These are phyloP conservation scores for Drosophila mayaguana DNA, from an alignment of 2,888 invertebrate species.

Conservation along the genomic window DNA sequence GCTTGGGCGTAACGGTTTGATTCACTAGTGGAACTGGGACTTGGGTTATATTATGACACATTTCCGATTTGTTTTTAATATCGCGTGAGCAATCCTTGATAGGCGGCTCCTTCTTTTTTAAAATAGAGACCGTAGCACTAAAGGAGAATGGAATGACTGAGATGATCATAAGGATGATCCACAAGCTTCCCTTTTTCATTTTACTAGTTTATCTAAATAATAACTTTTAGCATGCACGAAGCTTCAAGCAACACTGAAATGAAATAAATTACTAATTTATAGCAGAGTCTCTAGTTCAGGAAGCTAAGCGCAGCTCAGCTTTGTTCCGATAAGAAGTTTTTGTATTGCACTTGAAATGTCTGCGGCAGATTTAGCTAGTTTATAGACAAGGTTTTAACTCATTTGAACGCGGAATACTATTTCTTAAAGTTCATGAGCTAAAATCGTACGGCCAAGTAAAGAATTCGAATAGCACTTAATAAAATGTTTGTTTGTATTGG, in stretches of 20 bases:
- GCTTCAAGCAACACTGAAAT: constrained; percentile 36
- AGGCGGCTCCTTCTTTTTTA: constrained; percentile 44
- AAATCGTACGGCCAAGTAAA: neutral
- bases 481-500: neutral
- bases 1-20: constrained; percentile 40
- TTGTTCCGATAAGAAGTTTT: constrained; percentile 36
- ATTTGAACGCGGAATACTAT: neutral
- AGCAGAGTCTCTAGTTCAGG: constrained; percentile 30
- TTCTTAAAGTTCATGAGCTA: neutral
- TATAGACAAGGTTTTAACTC: neutral
- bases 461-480: neutral
- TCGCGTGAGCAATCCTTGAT: constrained; percentile 32
- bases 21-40: constrained; percentile 9
- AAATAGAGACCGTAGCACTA: constrained; percentile 4
- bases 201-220: neutral
- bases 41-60: constrained; percentile 30
- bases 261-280: constrained; percentile 31
- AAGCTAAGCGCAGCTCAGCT: constrained; percentile 26
- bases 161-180: constrained; percentile 17
- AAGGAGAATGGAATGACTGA: constrained; percentile 22
- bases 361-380: constrained; percentile 6
- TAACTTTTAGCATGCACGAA: constrained; percentile 1
- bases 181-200: constrained; percentile 24
- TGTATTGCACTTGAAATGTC: constrained; percentile 37
- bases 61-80: constrained; percentile 34